Base-by-base conservation (phyloP, 2,113 vertebrate species). In the Odobenus rosmarus region DNA sequence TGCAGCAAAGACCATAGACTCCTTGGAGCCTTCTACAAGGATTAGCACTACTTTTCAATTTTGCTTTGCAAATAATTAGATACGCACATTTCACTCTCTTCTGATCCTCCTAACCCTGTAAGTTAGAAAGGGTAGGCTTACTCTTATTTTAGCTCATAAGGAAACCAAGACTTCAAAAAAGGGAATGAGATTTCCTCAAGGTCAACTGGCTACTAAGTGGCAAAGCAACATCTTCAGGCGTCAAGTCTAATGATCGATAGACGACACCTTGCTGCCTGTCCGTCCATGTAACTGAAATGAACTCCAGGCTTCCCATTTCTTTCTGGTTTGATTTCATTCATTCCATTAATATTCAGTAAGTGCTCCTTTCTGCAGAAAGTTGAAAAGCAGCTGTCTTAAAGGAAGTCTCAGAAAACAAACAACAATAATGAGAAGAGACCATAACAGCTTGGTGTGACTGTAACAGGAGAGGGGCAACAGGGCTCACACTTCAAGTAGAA, bases 131-230 rank as follows among this genome's bases (percentile, higher is more conserved):
- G 42, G 39, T 79, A 95, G 49, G 46, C 67, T 97, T 86, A 74
- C 55, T 95, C 77, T 74, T 91, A 7, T 89, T 89, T 88, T 39
- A 59, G 77, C 71, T 87, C 91, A 89, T 79, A 74, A 95, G 77
- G 72, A 82, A 97, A 82, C 88, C 69, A 92, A 97, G 89, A 82
- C 77, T 88, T 42, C 8, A 24, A 53, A 84, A 59, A 77, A 42
- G 28, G 64, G 64, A 92, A 96, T 49, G 67, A 95, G 87, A 71
- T 74, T 83, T 91, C 28, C 42, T 89, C 93, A 89, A 96, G 96
- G 82, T 92, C 89, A 88, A 93, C 39, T 33, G 55, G 71, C 81
- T 93, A 61, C 39, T 83, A 71, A 80, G 81, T 8, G 49, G 23
- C 69, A 87, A 84, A 88, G 57, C 42, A 49, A 80, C 64, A 31